These are phyloP conservation scores for Actinernus sp. DNA, from an alignment of 92 coral and sea anemone species.

Conservation along the genomic window DNA sequence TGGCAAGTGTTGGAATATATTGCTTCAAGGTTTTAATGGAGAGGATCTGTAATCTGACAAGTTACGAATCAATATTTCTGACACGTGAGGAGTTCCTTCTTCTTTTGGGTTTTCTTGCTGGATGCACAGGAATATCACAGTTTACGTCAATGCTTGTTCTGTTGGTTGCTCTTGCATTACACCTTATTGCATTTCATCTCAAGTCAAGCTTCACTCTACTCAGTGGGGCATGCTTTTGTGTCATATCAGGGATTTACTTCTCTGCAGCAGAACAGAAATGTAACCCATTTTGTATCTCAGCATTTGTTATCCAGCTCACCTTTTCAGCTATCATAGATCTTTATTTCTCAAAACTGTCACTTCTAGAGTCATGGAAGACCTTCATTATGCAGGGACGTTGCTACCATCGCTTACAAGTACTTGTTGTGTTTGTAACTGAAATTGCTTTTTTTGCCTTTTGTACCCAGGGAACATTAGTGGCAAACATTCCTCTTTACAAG, in stretches of 20 bases:
- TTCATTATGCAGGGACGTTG: conserved; percentile 79
- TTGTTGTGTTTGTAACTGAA: conserved; percentile 58
- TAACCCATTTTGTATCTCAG: conserved; percentile 91
- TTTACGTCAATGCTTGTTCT: conserved; percentile 73
- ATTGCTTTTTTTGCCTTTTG: conserved; percentile 62
- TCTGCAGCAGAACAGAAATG: conserved; percentile 87
- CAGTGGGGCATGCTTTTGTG: conserved; percentile 68
- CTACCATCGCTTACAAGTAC: conserved; percentile 68
- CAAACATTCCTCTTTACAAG: conserved; percentile 71
- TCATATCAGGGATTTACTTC: conserved; percentile 82
- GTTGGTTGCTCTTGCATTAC: conserved; percentile 71
- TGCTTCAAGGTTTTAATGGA: conserved; percentile 70
- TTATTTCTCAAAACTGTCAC: conserved; percentile 87
- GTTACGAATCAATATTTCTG: conserved; percentile 68
- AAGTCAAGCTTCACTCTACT: conserved; percentile 88
- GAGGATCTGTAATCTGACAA: conserved; percentile 64
- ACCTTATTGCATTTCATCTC: conserved; percentile 85
- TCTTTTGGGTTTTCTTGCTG: conserved; percentile 83
- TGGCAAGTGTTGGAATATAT: conserved; percentile 77
- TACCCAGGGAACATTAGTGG: conserved; percentile 67
- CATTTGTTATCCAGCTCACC: conserved; percentile 79
- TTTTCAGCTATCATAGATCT: conserved; percentile 86
- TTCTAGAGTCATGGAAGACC: conserved; percentile 90
- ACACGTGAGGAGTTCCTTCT: conserved; percentile 82
- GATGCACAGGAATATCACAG: conserved; percentile 81